Base-by-base conservation (phyloP, 30 jellyfish, hydroid and myxozoan species). In the Morbakka virulenta region DNA sequence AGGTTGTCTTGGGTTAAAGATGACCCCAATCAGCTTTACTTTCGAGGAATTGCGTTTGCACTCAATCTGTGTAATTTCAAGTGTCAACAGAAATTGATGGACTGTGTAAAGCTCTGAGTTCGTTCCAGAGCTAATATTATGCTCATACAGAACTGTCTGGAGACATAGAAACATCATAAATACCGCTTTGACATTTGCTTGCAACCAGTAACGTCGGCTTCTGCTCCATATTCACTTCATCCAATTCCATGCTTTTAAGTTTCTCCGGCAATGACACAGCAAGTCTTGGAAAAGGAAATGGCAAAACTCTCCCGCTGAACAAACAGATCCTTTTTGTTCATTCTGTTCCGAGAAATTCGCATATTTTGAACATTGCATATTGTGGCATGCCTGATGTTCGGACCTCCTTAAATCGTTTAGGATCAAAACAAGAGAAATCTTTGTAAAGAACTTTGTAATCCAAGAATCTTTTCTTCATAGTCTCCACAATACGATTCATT, bases 391-490 rank as follows among this genome's bases (percentile, higher is more conserved):
- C 81, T 29, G 31, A 2, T 72, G 35, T 21, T 4, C 24, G 31
- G 31, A 71, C 20, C 69, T 67, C 80, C 6, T 12, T 23, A 23
- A 67, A 67, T 32, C 80, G 14, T 67, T 50, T 52, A 20, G 87
- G 79, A 27, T 61, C 79, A 22, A 75, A 57, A 68, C 87, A 75
- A 30, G 87, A 66, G 36, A 75, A 75, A 61, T 75, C 80, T 57
- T 61, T 31, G 87, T 75, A 75, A 67, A 75, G 23, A 33, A 12
- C 31, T 77, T 75, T 32, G 25, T 61, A 69, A 25, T 53, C 48
- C 13, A 29, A 28, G 28, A 76, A 62, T 21, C 78, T 21, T 53
- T 2, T 35, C 25, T 32, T 76, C 36, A 57, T 0, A 33, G 28
- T 76, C 29, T 25, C 48, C 14, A 32, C 69, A 48, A 76, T 21